A percentile compares a stretch with the other conserved stretches of the same genome.
phyloP scores from a whole-genome alignment of 2,113 vertebrate genomes.

The Capra hircus region DNA sequence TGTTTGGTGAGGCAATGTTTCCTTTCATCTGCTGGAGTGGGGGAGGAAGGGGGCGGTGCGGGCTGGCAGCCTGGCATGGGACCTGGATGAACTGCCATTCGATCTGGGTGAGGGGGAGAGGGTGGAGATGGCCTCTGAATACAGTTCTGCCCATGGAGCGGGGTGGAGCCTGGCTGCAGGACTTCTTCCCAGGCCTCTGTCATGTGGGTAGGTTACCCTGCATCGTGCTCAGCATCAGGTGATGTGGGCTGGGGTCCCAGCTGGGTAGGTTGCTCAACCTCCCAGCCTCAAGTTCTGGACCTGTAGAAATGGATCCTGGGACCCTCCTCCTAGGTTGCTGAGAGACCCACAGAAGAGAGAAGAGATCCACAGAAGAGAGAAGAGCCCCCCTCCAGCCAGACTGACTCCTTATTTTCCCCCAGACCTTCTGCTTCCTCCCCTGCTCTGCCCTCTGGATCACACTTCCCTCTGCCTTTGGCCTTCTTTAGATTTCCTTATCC shows the following conservation, averaged over 20 bases:
- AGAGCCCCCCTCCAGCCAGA: neutral
- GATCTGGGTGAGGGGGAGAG: neutral
- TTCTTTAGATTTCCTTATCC: neutral
- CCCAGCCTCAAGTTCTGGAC: neutral
- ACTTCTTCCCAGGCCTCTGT: neutral
- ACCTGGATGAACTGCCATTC: neutral
- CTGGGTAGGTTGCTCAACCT: neutral
- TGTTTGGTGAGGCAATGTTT: conserved; percentile 52
- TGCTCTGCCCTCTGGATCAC: neutral
- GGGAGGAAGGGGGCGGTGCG: neutral
- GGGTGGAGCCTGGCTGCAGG: neutral
- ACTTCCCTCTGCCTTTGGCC: neutral
- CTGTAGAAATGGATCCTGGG: neutral
- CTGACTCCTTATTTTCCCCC: fast-evolving
- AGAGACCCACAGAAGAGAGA: neutral
- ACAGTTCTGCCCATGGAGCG: fast-evolving
- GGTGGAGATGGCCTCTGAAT: neutral
- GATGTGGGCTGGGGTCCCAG: neutral
- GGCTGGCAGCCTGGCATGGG: conserved; percentile 51
- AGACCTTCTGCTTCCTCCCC: neutral
- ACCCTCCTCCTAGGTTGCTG: neutral
- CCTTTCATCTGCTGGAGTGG: conserved; percentile 50
- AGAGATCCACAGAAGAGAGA: fast-evolving
- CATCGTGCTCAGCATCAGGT: fast-evolving
- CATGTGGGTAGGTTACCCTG: fast-evolving